Percentiles rank a stretch among this genome's conserved stretches.
These are phyloP conservation scores for Periophthalmus magnuspinnatus DNA, from an alignment of 2,797 vertebrate species.

Conservation along the genomic window DNA sequence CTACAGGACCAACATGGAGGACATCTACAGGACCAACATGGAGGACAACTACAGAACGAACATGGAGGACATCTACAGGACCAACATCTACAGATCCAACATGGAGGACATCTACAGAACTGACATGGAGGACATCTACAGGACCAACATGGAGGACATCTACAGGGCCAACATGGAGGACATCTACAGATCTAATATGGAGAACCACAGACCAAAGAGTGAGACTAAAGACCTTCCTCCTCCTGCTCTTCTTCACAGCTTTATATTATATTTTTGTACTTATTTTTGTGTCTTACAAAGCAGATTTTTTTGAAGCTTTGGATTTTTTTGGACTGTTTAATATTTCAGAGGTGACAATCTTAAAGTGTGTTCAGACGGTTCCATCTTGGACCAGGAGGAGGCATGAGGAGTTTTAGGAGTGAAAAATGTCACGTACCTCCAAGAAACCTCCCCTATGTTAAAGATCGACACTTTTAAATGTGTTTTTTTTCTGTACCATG, in stretches of 20 bases:
- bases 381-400: not conserved
- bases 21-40: conserved; percentile 33
- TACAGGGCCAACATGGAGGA: conserved; percentile 52
- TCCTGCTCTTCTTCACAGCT: not conserved
- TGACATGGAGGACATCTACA: conserved; percentile 54
- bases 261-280: not conserved
- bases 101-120: no score
- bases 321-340: not conserved
- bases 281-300: not conserved
- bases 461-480: no score
- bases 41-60: conserved; percentile 35
- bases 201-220: conserved; percentile 62
- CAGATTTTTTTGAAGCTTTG: not conserved
- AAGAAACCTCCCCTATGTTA: no score
- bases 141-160: no score
- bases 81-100: no score
- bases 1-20: no score
- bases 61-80: no score
- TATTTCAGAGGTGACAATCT: not conserved
- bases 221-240: conserved; percentile 49
- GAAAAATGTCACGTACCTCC: not conserved
- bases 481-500: no score
- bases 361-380: not conserved
- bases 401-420: not conserved
- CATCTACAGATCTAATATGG: no score